Evolutionary conservation across 2,113 vertebrate species (phyloP), one percentile per base, ranked within the genome.

Genomic region (Ammodytes dubius): DNA sequence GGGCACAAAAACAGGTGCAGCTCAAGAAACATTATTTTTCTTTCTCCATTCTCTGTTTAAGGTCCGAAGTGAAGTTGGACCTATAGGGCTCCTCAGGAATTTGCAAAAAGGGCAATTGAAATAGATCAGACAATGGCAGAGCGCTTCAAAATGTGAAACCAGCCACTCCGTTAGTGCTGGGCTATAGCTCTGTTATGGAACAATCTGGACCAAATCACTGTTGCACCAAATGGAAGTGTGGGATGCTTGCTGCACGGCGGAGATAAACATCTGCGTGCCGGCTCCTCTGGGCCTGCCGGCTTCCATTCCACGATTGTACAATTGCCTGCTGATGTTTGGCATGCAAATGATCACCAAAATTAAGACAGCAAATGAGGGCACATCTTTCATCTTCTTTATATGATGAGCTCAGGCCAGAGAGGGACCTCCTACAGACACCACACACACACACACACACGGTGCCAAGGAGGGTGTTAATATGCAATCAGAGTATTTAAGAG

Each of bases 131-230:
- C 19, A 58, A 82, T 65, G 74, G 73, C 81, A 61, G 73, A 74
- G 56, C 2, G 35, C 54, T 10, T 40, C 72, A 77, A 59, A 14
- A 64, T 74, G 52, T 74, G 52, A 79, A 74, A 85, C 42, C 61
- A 73, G 83, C 53, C 65, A 74, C 75, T 83, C 79, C 79, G 86
- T 90, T 85, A 85, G 73, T 9, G 14, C 43, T 35, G 56, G 57
- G 66, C 74, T 60, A 27, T 27, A 42, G 14, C 64, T 87, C 57
- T 12, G 76, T 81, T 90, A 66, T 64, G 75, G 70, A 49, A 57
- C 58, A 82, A 91, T 90, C 88, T 86, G 86, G 83, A 91, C 84
- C 87, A 88, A 90, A 91, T 93, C 90, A 84, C 88, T 91, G 89
- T 58, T 63, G 82, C 82, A 79, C 79, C 64, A 75, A 84, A 87